Percentiles rank a stretch among this genome's conserved stretches.
phyloP scores from a whole-genome alignment of 2,797 vertebrate genomes.

The Rhabdophis nuchalis region DNA sequence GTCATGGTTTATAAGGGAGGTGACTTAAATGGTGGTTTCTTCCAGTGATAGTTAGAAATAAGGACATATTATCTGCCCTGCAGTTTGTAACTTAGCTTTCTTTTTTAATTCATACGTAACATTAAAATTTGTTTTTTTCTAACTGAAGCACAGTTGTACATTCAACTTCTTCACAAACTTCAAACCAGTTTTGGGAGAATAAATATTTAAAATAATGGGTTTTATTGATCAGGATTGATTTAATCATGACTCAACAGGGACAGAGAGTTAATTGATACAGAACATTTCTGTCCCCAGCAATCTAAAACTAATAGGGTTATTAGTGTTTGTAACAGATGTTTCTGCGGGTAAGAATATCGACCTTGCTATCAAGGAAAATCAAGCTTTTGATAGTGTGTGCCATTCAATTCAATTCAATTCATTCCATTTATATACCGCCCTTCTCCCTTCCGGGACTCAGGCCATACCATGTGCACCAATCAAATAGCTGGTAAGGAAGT shows the following conservation, averaged over 20 bases:
- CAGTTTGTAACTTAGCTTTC: neutral
- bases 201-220: neutral
- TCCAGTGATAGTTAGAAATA: neutral
- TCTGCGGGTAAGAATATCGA: too few relatives aligned
- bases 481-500: too few relatives aligned
- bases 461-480: too few relatives aligned
- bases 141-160: neutral
- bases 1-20: neutral
- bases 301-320: too few relatives aligned
- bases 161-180: neutral
- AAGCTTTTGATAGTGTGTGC: too few relatives aligned
- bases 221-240: neutral
- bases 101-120: neutral
- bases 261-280: too few relatives aligned
- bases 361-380: too few relatives aligned
- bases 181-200: neutral
- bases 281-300: too few relatives aligned
- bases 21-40: neutral
- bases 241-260: neutral
- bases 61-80: neutral
- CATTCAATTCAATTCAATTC: too few relatives aligned
- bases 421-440: too few relatives aligned
- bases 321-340: too few relatives aligned
- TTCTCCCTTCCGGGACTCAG: too few relatives aligned
- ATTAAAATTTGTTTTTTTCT: neutral